Conservation (phyloP, 2,888 invertebrate species). For the Drosophila pegasa region DNA sequence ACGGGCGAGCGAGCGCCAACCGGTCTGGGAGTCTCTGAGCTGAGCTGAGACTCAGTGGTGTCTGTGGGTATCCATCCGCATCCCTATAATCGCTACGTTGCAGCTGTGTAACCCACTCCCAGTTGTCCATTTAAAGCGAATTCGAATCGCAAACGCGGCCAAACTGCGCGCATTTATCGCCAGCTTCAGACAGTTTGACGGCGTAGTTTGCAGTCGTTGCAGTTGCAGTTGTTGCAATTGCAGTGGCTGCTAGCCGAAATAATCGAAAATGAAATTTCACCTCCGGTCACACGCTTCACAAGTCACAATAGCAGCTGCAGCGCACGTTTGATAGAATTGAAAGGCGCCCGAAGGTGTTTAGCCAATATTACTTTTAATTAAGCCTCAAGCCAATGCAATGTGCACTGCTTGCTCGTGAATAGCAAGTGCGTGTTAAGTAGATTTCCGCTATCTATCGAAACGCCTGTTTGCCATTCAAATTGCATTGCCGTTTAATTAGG, state of each 20-base stretch:
- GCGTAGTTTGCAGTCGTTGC: slow-evolving; percentile 13
- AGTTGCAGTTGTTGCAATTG: no score
- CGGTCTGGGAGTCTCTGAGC: slow-evolving; percentile 51
- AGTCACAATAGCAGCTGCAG: slow-evolving; percentile 51
- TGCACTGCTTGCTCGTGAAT: slow-evolving; percentile 4
- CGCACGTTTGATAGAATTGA: slow-evolving; percentile 25
- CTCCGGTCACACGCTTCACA: slow-evolving; percentile 77
- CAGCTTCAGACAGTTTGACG: slow-evolving; percentile 54
- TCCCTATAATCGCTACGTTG: slow-evolving; percentile 76
- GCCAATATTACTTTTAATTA: slow-evolving; percentile 38
- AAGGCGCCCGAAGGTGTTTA: slow-evolving; percentile 40
- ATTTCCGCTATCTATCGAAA: no score
- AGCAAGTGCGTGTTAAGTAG: slow-evolving; percentile 5
- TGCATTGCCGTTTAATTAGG: slow-evolving; percentile 10
- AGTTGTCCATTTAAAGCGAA: slow-evolving; percentile 73
- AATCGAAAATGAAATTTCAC: slow-evolving; percentile 72
- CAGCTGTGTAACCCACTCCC: slow-evolving; percentile 80
- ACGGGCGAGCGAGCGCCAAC: slow-evolving; percentile 35
- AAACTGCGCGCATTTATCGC: slow-evolving; percentile 74
- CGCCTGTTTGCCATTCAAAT: slow-evolving; percentile 3
- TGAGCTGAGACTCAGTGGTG: slow-evolving; percentile 24
- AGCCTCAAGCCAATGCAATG: not conserved
- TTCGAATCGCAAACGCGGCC: slow-evolving; percentile 52
- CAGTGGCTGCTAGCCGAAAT: slow-evolving; percentile 43
- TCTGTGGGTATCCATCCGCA: slow-evolving; percentile 52